These are phyloP conservation scores for Takifugu ocellatus DNA, from an alignment of 2,797 vertebrate species.

Conservation along the genomic window DNA sequence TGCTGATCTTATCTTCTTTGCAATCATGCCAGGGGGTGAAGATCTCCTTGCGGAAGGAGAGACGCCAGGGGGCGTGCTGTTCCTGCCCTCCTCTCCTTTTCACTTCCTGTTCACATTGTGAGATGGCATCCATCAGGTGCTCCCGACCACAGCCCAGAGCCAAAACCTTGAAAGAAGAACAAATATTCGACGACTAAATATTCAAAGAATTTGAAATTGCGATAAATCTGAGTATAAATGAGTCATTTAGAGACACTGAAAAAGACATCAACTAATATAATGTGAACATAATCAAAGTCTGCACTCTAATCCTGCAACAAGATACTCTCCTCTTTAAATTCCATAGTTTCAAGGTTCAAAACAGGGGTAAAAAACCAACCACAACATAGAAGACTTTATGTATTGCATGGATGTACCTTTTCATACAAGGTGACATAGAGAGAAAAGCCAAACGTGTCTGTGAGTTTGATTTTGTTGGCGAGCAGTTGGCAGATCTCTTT, in stretches of 20 bases:
- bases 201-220: no score
- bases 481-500: slow-evolving; percentile 85
- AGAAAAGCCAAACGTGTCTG: slow-evolving; percentile 89
- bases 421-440: slow-evolving; percentile 89
- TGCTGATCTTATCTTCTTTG: slow-evolving; percentile 82
- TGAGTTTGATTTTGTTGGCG: slow-evolving; percentile 80
- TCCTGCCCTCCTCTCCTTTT: slow-evolving; percentile 83
- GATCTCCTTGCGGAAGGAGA: slow-evolving; percentile 93
- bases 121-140: slow-evolving; percentile 91
- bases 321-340: no score
- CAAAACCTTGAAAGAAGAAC: slow-evolving; percentile 78
- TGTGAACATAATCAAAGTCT: no score
- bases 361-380: not conserved
- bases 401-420: slow-evolving; percentile 76
- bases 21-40: slow-evolving; percentile 95
- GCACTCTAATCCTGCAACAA: no score
- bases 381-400: not conserved
- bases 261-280: no score
- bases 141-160: slow-evolving; percentile 85
- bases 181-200: not conserved
- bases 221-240: no score
- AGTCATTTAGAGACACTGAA: no score
- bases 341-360: no score
- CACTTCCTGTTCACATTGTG: slow-evolving; percentile 91
- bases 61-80: slow-evolving; percentile 87